Base-by-base conservation (phyloP, 2,888 invertebrate genomes). In the Patella pellucida region DNA sequence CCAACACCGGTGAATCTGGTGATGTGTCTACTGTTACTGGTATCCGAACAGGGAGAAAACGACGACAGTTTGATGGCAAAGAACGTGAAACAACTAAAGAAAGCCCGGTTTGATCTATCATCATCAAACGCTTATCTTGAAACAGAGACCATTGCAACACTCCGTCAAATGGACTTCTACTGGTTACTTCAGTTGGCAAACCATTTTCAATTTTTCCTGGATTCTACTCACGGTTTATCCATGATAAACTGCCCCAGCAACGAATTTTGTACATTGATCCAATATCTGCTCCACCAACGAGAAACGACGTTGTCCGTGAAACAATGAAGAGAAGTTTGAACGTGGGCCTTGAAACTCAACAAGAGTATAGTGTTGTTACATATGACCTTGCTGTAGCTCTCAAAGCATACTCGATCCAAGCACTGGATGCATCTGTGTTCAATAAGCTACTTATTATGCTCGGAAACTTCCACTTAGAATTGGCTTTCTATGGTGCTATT, bases 341-440 rank as follows among this genome's bases (percentile, higher is more conserved):
- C 7, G 78, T 78, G 16, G 76, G 77, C 41, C 41, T 16, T 50
- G 78, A 78, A 69, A 74, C 73, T 15, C n/a, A n/a, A n/a, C n/a
- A n/a, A n/a, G n/a, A n/a, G n/a, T n/a, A n/a, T n/a, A 41, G 50
- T 12, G 52, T 77, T 23, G 78, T 78, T 5, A 78, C 78, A 3
- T 78, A 78, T 50, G 78, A 78, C 52, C 71, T 78, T 1, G 78
- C 76, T 19, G 77, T 78, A 5, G 78, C 78, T 27, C 71, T 73
- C 12, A 78, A 78, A 54, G 76, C 78, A 14, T 78, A 78, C 68
- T 78, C 78, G 1, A 78, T 78, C 52, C 77, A 78, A 70, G 51
- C 70, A 23, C 78, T 78, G 31, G 73, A 78, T 19, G 27, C 68
- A 56, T 76, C 78, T 19, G 5, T 54, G 70, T 78, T 79, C 41